Evolutionary conservation across 2,113 vertebrate genomes (phyloP), one percentile per base, ranked within the genome.

Genomic region (Pteropus alecto): DNA sequence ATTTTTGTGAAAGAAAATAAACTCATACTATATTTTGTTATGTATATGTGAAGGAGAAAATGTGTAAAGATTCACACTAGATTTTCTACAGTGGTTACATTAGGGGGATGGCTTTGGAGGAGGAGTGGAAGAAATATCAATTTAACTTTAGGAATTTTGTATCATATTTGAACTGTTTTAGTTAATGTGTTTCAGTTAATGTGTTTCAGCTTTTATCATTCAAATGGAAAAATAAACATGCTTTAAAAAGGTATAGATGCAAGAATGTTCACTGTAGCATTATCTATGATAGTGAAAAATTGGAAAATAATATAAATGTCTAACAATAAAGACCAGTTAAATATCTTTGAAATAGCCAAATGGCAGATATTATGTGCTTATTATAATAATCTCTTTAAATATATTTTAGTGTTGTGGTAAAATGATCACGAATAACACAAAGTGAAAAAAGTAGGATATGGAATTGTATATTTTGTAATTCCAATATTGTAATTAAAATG

Each of bases 1-100:
- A 58, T 82, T 76, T 88, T 88, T 74, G 68, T 51, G 51, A 68
- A 76, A 88, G 33, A 67, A 95, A 83, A 60, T 84, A 16, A 93
- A 77, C 28, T 85, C 30, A 30, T 14, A 60, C 21, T 58, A 30
- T 81, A 14, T 70, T 8, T 56, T 60, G 77, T 41, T 78, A 28
- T 81, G 48, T 58, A 56, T 76, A 58, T 87, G 48, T 60, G 24
- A 48, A 48, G 46, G 81, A 82, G 38, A 30, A 95, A 74, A 0
- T 71, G 35, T 92, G 41, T 21, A 79, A 85, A 24, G 43, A 56
- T 79, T 58, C 22, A 54, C 60, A 43, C 18, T 63, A 60, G 33
- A 91, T 43, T 79, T 95, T 91, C 41, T 65, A 35, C 60, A 95
- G 26, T 22, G 41, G 14, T 61, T 90, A 77, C 8, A 35, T 67